phyloP scores from a whole-genome alignment of 2,113 vertebrate genomes.

The Neotragus moschatus region DNA sequence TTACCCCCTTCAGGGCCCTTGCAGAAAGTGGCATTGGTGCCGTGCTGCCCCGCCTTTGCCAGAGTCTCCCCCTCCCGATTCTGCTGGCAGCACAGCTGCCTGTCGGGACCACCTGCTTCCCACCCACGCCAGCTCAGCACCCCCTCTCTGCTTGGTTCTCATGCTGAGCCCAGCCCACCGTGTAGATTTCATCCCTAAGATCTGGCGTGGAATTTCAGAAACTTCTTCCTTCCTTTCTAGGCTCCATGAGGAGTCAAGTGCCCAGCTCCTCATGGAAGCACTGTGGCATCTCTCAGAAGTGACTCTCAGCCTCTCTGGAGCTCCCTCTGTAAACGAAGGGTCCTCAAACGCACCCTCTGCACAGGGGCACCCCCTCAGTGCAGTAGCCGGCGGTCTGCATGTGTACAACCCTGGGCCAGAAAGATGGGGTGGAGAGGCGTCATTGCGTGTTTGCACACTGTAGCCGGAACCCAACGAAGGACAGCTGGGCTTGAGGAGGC shows the following conservation, averaged over 20 bases:
- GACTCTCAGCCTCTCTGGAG: background rate
- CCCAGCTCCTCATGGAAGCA: background rate
- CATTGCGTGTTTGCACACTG: background rate
- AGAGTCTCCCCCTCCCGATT: background rate
- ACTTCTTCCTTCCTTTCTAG: background rate
- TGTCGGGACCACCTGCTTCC: background rate
- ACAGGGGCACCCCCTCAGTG: background rate
- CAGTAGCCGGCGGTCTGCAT: rapidly evolving
- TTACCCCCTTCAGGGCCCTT: background rate
- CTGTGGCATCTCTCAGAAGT: background rate
- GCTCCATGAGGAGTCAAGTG: no score
- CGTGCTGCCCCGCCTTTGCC: background rate
- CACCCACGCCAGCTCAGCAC: rapidly evolving
- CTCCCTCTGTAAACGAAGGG: background rate
- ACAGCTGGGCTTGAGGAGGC: no score
- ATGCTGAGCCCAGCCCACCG: background rate
- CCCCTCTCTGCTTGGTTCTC: background rate
- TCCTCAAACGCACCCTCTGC: background rate
- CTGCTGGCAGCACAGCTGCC: background rate
- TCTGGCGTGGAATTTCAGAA: background rate
- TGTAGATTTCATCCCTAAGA: background rate
- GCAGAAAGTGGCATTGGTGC: background rate
- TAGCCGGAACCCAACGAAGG: no score
- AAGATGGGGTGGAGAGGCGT: background rate
- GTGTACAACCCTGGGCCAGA: background rate